Evolutionary conservation across 2,888 invertebrate genomes (phyloP).

Genomic region (Tenthredo notha): DNA sequence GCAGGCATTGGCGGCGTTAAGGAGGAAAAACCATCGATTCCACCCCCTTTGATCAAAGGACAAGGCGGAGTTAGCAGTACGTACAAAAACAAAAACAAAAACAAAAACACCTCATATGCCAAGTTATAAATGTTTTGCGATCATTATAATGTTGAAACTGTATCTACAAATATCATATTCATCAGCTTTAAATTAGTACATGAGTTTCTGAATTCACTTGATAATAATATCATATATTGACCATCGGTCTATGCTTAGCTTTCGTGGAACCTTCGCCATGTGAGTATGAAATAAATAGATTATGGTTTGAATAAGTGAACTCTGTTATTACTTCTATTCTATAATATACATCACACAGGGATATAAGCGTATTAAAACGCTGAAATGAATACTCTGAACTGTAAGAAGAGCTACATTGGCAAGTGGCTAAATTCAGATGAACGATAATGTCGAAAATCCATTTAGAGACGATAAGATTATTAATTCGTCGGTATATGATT

Average conservation of each 20-base stretch:
- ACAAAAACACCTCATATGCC: neutral
- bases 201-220: neutral
- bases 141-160: neutral
- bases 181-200: neutral
- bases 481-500: too few species aligned
- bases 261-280: constrained; percentile 48
- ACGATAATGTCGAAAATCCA: too few species aligned
- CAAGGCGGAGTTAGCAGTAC: constrained; percentile 69
- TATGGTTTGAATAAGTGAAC: neutral
- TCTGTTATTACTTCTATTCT: neutral
- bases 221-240: neutral
- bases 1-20: constrained; percentile 84
- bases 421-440: too few species aligned
- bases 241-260: neutral
- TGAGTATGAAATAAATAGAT: constrained; percentile 23
- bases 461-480: too few species aligned
- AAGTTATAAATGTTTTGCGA: neutral
- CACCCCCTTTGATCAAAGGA: constrained; percentile 63
- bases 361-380: too few species aligned
- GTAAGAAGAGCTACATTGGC: too few species aligned
- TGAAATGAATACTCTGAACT: too few species aligned
- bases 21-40: constrained; percentile 77
- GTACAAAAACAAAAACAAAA: constrained; percentile 38
- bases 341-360: neutral
- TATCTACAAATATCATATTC: neutral